Evolutionary conservation across 2,113 vertebrate species (phyloP).

Genomic region (Hoplias malabaricus): DNA sequence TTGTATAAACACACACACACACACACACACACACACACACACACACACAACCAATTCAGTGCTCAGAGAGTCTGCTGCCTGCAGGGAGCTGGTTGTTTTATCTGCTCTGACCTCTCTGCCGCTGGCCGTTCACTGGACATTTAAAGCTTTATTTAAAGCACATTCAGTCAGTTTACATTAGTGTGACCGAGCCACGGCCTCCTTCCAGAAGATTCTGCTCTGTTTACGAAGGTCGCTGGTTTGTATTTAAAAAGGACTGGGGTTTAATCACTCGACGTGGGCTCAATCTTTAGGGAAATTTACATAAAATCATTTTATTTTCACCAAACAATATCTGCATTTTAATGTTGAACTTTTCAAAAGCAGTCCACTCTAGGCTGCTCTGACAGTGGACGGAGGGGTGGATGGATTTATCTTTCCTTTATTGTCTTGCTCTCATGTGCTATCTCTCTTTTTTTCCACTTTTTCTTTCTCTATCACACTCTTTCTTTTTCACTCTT

Average conservation of each 20-base stretch:
- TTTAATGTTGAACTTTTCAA: no score
- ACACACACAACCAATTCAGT: neutral
- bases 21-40: neutral
- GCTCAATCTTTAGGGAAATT: no score
- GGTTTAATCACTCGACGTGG: neutral
- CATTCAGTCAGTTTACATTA: neutral
- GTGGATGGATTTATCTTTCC: no score
- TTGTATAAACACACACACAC: neutral
- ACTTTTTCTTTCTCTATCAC: neutral
- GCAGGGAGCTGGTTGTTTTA: no score
- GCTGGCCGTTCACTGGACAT: neutral
- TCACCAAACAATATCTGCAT: no score
- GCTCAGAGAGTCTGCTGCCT: neutral
- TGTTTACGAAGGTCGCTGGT: neutral
- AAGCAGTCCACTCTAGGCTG: no score
- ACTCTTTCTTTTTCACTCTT: neutral
- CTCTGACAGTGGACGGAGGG: no score
- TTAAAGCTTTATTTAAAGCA: neutral
- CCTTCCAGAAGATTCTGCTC: neutral
- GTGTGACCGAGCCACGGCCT: neutral
- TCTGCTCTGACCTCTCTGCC: neutral
- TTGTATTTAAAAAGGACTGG: neutral
- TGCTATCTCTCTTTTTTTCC: neutral
- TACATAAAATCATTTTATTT: no score
- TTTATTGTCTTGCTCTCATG: neutral